Evolutionary conservation across 1,140 invertebrate genomes (phyloP).

Genomic region (Drosophila arizonae): DNA sequence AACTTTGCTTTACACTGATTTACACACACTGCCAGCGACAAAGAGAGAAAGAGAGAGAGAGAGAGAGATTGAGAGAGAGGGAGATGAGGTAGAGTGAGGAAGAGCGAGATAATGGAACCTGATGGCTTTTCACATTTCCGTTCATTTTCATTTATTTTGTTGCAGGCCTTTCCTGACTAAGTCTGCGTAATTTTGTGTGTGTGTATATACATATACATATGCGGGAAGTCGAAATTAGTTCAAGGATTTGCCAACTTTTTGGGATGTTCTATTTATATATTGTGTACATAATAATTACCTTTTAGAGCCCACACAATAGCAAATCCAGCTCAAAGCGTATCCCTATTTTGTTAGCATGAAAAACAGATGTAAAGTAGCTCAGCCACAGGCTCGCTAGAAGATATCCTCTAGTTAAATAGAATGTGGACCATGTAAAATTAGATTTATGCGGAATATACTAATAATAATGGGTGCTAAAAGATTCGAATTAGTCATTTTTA

Average conservation of each 20-base stretch:
- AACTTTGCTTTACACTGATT: slow-evolving; percentile 14
- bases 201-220: too few relatives aligned
- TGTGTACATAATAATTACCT: too few relatives aligned
- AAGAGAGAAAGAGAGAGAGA: background rate
- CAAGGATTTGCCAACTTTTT: slow-evolving; percentile 30
- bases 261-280: slow-evolving; percentile 2
- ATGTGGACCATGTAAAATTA: too few relatives aligned
- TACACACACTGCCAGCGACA: background rate
- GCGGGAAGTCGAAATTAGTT: slow-evolving; percentile 28
- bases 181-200: background rate
- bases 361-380: too few relatives aligned
- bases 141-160: slow-evolving; percentile 26
- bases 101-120: slow-evolving; percentile 1
- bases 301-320: background rate
- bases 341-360: too few relatives aligned
- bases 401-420: too few relatives aligned
- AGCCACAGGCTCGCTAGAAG: too few relatives aligned
- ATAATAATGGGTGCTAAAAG: too few relatives aligned
- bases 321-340: background rate
- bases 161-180: background rate
- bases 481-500: too few relatives aligned
- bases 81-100: background rate
- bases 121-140: slow-evolving; percentile 27
- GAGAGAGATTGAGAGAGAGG: background rate
- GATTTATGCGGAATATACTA: too few relatives aligned